Conservation (phyloP, 2,797 vertebrate species). For the Chloroceryle amazona region DNA sequence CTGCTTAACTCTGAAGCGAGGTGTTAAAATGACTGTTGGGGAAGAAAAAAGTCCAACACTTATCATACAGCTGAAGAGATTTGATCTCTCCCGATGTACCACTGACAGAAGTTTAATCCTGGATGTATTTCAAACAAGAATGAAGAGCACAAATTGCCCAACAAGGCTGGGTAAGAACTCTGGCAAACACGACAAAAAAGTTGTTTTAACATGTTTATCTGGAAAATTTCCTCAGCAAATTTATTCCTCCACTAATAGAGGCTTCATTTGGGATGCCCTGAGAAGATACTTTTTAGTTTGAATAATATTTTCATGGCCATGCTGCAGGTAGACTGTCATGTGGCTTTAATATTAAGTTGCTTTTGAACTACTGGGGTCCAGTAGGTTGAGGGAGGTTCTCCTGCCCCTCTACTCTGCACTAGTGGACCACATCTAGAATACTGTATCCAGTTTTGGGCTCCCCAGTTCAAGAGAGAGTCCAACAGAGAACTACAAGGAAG, state of each 20-base stretch:
- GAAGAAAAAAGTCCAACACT: background rate
- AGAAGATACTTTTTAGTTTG: background rate
- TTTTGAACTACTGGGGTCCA: background rate
- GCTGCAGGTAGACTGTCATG: background rate
- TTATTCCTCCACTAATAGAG: background rate
- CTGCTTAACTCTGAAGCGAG: background rate
- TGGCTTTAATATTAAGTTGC: background rate
- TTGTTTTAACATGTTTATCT: background rate
- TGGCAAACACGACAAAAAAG: background rate
- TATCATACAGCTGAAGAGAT: background rate
- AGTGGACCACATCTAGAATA: too few relatives aligned
- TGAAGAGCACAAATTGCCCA: background rate
- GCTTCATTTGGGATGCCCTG: background rate
- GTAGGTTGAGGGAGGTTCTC: too few relatives aligned
- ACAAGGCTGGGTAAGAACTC: background rate
- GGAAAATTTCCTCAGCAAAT: background rate
- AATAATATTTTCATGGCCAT: background rate
- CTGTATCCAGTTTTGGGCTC: too few relatives aligned
- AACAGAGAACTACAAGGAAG: too few relatives aligned
- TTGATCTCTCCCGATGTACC: background rate
- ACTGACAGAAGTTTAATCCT: background rate
- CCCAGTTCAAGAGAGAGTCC: too few relatives aligned
- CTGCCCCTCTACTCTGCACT: too few relatives aligned
- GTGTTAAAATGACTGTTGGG: background rate
- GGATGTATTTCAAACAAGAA: background rate